Evolutionary conservation across 2,888 invertebrate genomes (phyloP), one percentile per base, ranked within the genome.

Genomic region (Napeogenes inachia): DNA sequence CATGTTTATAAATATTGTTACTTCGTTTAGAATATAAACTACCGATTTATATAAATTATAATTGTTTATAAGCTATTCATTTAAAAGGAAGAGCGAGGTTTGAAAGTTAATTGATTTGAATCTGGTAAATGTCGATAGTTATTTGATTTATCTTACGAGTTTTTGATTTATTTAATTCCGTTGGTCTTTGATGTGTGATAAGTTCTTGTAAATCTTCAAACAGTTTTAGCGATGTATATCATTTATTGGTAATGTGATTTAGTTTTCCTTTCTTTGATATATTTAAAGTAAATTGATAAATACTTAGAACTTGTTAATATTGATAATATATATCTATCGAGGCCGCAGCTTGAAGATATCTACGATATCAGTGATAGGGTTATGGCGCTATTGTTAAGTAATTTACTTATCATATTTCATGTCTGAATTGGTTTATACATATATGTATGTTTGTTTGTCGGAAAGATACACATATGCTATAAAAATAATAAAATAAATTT

Each of bases 291-390:
- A 77, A 71, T 70, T 65, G 66, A 63, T 68, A 69, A 64, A 68
- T 64, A 68, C 59, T 53, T 63, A 66, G 67, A 68, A 65, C 65
- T 77, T 46, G 53, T 59, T 59, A 50, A 60, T 57, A 60, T 57
- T 66, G 64, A 66, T 67, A 65, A 66, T 57, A 45, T 60, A 75
- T 76, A 85, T 85, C 84, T 78, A 84, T 78, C 71, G 81, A 78
- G 82, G 84, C 68, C 78, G 76, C 68, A 65, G 69, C 73, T 81
- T 65, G 65, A 77, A 79, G 78, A 79, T 84, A 81, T 78, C 77
- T 79, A 75, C 71, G 73, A 77, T 74, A 81, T 78, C 77, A 80
- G 75, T 71, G 73, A 77, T 74, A 71, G 73, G 80, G 81, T 82
- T 79, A 71, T 54, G 57, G 59, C 56, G 61, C 57, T 32, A 38